Percentiles rank a stretch among this genome's conserved stretches.
Conservation (phyloP, 2,113 vertebrate genomes). For the Podarcis raffonei region DNA sequence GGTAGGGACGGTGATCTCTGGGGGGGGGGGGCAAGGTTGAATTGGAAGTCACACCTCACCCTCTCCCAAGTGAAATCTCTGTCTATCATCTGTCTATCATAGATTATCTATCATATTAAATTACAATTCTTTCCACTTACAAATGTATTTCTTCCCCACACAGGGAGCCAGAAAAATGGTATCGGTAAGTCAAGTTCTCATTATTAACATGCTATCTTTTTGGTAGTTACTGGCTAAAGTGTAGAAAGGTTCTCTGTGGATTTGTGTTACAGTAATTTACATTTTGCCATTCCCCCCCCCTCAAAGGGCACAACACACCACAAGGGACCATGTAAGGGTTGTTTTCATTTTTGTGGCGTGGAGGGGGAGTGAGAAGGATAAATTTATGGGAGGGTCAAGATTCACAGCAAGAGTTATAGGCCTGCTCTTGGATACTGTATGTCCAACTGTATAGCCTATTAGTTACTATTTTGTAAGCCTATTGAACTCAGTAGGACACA, state of each 20-base stretch:
- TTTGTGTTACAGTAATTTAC: not conserved
- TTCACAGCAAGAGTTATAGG: not conserved
- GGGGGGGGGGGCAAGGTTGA: not conserved
- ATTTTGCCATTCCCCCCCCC: not conserved
- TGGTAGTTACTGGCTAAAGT: not conserved
- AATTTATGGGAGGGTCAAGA: not conserved
- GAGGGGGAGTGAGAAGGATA: not conserved
- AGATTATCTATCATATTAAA: not conserved
- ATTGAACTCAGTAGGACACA: not conserved
- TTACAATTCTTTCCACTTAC: slow-evolving; percentile 5
- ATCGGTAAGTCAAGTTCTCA: slow-evolving; percentile 40
- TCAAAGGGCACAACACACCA: not conserved
- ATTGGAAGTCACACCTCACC: not conserved
- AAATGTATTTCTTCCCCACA: not conserved
- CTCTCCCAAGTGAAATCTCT: no score
- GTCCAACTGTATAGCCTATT: not conserved
- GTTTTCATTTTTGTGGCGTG: not conserved
- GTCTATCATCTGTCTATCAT: no score
- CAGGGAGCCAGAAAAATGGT: slow-evolving; percentile 62
- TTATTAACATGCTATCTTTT: not conserved
- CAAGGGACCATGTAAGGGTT: not conserved
- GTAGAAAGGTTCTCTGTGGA: not conserved
- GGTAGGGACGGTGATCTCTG: not conserved
- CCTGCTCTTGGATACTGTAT: not conserved
- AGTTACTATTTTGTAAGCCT: not conserved